phyloP scores from a whole-genome alignment of 2,888 invertebrate species.

The Spisula solida region DNA sequence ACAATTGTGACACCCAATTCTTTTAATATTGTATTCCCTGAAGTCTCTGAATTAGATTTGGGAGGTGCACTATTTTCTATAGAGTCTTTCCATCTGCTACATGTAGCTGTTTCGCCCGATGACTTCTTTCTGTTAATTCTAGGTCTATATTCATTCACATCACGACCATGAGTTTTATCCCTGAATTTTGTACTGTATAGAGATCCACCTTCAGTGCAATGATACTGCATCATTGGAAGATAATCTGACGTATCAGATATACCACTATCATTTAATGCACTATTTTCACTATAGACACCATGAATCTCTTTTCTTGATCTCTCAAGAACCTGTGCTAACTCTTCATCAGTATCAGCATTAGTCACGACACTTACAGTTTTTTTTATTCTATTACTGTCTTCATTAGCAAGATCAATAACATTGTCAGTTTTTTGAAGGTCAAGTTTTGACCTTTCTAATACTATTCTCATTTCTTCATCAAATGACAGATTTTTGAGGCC shows the following conservation, averaged over 20 bases:
- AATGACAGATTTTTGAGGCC: background rate
- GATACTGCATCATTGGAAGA: slow-evolving; percentile 58
- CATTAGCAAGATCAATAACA: background rate
- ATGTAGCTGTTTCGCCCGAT: background rate
- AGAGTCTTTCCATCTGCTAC: background rate
- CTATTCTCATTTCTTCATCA: slow-evolving; percentile 10
- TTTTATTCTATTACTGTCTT: background rate
- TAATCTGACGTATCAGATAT: background rate
- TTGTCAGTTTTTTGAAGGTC: slow-evolving; percentile 7
- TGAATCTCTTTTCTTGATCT: slow-evolving; percentile 31
- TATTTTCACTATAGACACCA: background rate
- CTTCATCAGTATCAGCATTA: slow-evolving; percentile 15
- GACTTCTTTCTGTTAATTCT: slow-evolving; percentile 49
- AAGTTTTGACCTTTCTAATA: slow-evolving; percentile 26
- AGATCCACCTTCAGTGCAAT: slow-evolving; percentile 52
- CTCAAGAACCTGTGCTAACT: slow-evolving; percentile 21
- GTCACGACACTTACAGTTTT: background rate
- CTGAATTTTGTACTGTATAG: slow-evolving; percentile 38
- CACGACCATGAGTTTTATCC: background rate
- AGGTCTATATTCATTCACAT: slow-evolving; percentile 44
- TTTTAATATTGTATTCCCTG: background rate
- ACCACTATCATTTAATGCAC: background rate
- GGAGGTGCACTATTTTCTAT: background rate
- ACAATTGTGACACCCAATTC: background rate
- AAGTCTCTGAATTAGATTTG: background rate